Evolutionary conservation across 2,797 vertebrate genomes (phyloP), one percentile per base, ranked within the genome.

Genomic region (Microctenopoma stevenorrisi): DNA sequence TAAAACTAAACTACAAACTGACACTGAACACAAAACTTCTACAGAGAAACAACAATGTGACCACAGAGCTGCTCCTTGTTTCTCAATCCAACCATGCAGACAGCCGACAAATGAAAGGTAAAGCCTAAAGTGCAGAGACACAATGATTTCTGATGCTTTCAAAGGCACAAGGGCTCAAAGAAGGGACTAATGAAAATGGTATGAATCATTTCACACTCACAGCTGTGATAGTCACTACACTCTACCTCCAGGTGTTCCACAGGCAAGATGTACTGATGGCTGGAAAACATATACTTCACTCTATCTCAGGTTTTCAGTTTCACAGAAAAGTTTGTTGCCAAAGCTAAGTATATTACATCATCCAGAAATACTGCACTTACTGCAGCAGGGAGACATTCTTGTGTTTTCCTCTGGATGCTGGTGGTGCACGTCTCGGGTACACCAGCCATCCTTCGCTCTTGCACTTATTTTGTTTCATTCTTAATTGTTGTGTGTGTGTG

Each of bases 401-500:
- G 18, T 38, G n/a, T 50, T 57, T 68, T 55, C 46, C 58, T 72
- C 74, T 40, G 38, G 52, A 52, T 49, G 44, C 52, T 69, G 48
- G 42, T 37, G 37, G 10, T n/a, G 46, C 49, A 18, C 47, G 38
- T 13, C 38, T 51, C 13, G 11, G 43, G 13, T 11, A 25, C 46
- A 53, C n/a, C 33, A 22, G 40, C 56, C 35, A 46, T 63, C 37
- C 10, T 26, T n/a, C 47, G 22, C 38, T 56, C 13, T 0, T 53
- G 26, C 1, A 11, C 44, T 57, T 52, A 56, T 49, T 38, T 18
- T 69, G 22, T 35, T 37, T 22, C 69, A 37, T 18, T 64, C 18
- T 51, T 28, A 30, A 30, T 40, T 42, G 49, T 9, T 18, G 43
- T 22, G 22, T 22, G 22, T 56, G 46, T 64, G 40, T 16, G 56